phyloP scores from a whole-genome alignment of 2,113 vertebrate species.

The Rousettus leschenaultii region DNA sequence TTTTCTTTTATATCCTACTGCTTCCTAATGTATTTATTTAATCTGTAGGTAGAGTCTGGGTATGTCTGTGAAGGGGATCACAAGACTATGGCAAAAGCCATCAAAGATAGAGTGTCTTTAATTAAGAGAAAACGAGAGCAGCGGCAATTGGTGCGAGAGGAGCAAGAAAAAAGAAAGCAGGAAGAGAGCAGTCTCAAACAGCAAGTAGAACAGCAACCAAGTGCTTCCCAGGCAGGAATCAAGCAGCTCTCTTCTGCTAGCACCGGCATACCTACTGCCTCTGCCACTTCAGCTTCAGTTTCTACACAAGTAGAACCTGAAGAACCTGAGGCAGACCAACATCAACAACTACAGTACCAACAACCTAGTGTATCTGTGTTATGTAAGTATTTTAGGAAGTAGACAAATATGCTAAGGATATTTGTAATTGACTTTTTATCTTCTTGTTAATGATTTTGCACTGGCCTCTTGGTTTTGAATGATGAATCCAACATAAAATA shows the following conservation, averaged over 20 bases:
- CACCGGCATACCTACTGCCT: slow-evolving; percentile 66
- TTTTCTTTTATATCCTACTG: slow-evolving; percentile 15
- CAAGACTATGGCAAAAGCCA: slow-evolving; percentile 99
- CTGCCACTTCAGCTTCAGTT: slow-evolving; percentile 80
- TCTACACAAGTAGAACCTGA: slow-evolving; percentile 90
- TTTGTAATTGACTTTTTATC: not conserved
- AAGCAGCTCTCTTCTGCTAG: slow-evolving; percentile 73
- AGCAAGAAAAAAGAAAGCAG: slow-evolving; percentile 92
- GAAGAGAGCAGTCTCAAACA: slow-evolving; percentile 86
- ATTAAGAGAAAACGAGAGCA: slow-evolving; percentile 96
- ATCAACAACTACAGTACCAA: slow-evolving; percentile 91
- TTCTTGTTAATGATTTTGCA: not conserved
- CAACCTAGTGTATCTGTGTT: slow-evolving; percentile 86
- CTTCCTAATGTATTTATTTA: slow-evolving; percentile 23
- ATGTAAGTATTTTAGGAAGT: slow-evolving; percentile 85
- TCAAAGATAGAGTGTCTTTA: slow-evolving; percentile 97
- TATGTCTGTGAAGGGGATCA: slow-evolving; percentile 99
- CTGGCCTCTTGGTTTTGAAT: slow-evolving; percentile 31
- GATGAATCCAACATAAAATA: not conserved
- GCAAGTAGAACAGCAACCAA: slow-evolving; percentile 80
- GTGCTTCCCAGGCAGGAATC: slow-evolving; percentile 79
- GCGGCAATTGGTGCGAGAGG: slow-evolving; percentile 93
- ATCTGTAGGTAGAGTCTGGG: slow-evolving; percentile 94
- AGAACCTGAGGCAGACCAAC: slow-evolving; percentile 92
- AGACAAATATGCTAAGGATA: not conserved